phyloP scores from a whole-genome alignment of 2,888 invertebrate genomes.

The Coleophora deauratella region DNA sequence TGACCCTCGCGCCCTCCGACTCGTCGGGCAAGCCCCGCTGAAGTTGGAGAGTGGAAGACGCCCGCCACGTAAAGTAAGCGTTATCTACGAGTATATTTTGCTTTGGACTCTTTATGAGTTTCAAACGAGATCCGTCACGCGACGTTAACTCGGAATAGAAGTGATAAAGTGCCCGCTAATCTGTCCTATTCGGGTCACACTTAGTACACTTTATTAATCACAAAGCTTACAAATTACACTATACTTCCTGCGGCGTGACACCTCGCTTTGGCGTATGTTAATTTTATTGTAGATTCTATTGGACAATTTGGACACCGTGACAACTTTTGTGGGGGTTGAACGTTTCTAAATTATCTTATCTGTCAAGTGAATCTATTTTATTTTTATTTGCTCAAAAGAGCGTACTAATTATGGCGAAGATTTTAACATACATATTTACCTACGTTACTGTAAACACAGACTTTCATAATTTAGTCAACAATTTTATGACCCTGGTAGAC shows the following conservation, averaged over 20 bases:
- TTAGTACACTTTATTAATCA: slow-evolving; percentile 74
- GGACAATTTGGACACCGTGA: slow-evolving; percentile 58
- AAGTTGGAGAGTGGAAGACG: slow-evolving; percentile 51
- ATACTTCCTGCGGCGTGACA: slow-evolving; percentile 69
- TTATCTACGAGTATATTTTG: slow-evolving; percentile 71
- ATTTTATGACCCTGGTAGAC: too few relatives aligned
- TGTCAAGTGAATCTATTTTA: slow-evolving; percentile 6
- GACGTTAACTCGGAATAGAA: slow-evolving; percentile 70
- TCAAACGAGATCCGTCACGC: slow-evolving; percentile 74
- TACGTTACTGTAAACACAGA: too few relatives aligned
- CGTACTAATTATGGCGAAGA: too few relatives aligned
- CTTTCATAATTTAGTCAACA: too few relatives aligned
- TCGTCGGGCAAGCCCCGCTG: slow-evolving; percentile 26
- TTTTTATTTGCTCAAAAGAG: neutral
- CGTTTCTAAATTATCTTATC: slow-evolving; percentile 27
- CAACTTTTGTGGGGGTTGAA: slow-evolving; percentile 52
- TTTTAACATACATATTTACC: too few relatives aligned
- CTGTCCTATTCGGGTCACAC: slow-evolving; percentile 73
- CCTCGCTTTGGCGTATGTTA: slow-evolving; percentile 64
- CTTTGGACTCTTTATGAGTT: slow-evolving; percentile 74
- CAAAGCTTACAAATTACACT: slow-evolving; percentile 72
- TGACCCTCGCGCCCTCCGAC: slow-evolving; percentile 34
- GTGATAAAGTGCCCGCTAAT: slow-evolving; percentile 74
- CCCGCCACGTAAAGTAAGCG: slow-evolving; percentile 63
- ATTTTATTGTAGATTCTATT: slow-evolving; percentile 65